Conservation (phyloP, 2,888 invertebrate species). For the Brenthis ino region DNA sequence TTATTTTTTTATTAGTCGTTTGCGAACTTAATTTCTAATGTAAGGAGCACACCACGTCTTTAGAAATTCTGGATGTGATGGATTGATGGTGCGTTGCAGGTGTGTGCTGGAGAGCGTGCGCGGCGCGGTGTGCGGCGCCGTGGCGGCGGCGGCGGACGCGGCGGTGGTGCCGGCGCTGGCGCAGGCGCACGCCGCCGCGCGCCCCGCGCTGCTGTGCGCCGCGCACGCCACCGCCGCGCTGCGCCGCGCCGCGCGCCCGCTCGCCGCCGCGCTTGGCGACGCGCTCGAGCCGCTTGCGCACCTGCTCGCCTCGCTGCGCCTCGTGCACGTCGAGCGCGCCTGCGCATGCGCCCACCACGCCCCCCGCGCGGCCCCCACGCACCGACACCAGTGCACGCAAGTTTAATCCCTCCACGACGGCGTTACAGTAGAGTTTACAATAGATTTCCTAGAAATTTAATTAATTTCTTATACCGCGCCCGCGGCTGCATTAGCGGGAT, state of each 20-base stretch:
- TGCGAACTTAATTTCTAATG: no score
- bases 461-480: no score
- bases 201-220: constrained; percentile 85
- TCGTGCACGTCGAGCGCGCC: constrained; percentile 46
- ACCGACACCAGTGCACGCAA: background rate
- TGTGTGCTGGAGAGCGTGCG: constrained; percentile 49
- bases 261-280: constrained; percentile 44
- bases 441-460: no score
- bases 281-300: constrained; percentile 52
- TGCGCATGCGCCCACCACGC: constrained; percentile 9
- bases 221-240: constrained; percentile 82
- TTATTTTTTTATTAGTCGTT: no score
- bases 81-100: constrained; percentile 24
- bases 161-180: constrained; percentile 87
- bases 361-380: background rate
- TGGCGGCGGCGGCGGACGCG: constrained; percentile 80
- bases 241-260: constrained; percentile 79
- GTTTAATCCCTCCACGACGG: background rate
- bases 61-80: no score
- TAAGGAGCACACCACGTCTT: no score
- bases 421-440: no score
- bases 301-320: constrained; percentile 49
- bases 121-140: constrained; percentile 47
- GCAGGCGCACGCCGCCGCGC: constrained; percentile 86
- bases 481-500: no score